Percentiles rank a stretch among this genome's conserved stretches.
Conservation (phyloP, 2,797 vertebrate genomes). For the Cyclura pinguis region DNA sequence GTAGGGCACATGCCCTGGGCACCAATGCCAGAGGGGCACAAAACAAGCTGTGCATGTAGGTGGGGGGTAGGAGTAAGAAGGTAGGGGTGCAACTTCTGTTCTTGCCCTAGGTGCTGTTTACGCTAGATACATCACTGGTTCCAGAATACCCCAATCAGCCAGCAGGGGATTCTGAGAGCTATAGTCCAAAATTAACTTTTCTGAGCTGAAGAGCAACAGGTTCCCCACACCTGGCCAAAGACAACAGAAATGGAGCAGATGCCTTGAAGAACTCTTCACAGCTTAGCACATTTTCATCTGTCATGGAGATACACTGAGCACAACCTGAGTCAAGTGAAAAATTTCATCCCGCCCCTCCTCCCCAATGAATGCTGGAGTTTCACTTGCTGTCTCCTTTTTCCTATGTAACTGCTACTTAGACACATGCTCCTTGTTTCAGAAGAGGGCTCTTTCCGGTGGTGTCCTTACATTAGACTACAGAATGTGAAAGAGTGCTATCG, state of each 20-base stretch:
- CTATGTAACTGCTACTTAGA: conserved; percentile 49
- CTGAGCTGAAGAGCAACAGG: too few species aligned
- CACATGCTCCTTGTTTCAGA: not conserved
- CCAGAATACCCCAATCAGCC: too few species aligned
- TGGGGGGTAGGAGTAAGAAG: too few species aligned
- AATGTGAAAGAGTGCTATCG: conserved; percentile 14
- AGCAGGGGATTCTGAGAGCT: too few species aligned
- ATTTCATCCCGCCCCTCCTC: too few species aligned
- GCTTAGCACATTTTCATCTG: conserved; percentile 59
- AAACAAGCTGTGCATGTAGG: too few species aligned
- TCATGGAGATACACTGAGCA: conserved; percentile 45
- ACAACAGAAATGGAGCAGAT: conserved; percentile 53
- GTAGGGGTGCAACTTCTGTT: too few species aligned
- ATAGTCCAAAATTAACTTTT: too few species aligned
- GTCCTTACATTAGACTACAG: conserved; percentile 30
- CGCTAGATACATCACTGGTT: too few species aligned
- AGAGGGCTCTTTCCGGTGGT: conserved; percentile 33
- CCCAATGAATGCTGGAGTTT: conserved; percentile 37
- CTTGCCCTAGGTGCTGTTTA: too few species aligned
- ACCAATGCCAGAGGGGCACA: too few species aligned
- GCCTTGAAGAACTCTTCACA: conserved; percentile 51
- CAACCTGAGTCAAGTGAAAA: conserved; percentile 58
- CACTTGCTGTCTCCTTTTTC: conserved; percentile 47
- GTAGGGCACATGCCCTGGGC: too few species aligned
- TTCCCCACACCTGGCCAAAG: not conserved